A percentile compares a stretch with the other conserved stretches of the same genome.
These are phyloP conservation scores for Erythrolamprus reginae DNA, from an alignment of 2,113 vertebrate genomes.

Conservation along the genomic window DNA sequence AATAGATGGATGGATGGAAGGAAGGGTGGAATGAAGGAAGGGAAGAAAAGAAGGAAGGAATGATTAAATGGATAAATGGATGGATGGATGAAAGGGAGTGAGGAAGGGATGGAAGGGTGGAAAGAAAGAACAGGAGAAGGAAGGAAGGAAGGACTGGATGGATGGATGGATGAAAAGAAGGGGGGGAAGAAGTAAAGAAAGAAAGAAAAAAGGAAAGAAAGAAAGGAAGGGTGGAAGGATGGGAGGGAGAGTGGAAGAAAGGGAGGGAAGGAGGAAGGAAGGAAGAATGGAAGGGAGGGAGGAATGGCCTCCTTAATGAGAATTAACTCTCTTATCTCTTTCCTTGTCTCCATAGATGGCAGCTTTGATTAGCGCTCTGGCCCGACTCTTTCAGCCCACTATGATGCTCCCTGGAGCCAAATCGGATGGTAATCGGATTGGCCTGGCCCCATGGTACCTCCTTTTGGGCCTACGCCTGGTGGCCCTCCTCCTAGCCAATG, in stretches of 20 bases:
- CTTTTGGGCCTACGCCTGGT: conserved; percentile 13
- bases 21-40: background rate
- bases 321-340: background rate
- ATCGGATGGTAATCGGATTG: background rate
- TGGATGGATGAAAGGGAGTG: too few relatives aligned
- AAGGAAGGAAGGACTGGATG: too few relatives aligned
- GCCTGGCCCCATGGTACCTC: conserved; percentile 5
- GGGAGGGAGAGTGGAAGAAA: too few relatives aligned
- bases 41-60: background rate
- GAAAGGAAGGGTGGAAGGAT: too few relatives aligned
- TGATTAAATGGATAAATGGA: too few relatives aligned
- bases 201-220: too few relatives aligned
- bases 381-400: conserved; percentile 8
- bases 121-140: too few relatives aligned
- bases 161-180: too few relatives aligned
- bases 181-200: too few relatives aligned
- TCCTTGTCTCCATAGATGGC: conserved; percentile 25
- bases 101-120: background rate
- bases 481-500: conserved; percentile 9
- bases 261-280: too few relatives aligned
- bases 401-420: background rate
- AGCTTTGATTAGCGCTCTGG: background rate
- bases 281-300: too few relatives aligned
- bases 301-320: background rate
- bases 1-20: background rate